phyloP scores from a whole-genome alignment of 2,113 vertebrate genomes.

The Phyllostomus discolor region DNA sequence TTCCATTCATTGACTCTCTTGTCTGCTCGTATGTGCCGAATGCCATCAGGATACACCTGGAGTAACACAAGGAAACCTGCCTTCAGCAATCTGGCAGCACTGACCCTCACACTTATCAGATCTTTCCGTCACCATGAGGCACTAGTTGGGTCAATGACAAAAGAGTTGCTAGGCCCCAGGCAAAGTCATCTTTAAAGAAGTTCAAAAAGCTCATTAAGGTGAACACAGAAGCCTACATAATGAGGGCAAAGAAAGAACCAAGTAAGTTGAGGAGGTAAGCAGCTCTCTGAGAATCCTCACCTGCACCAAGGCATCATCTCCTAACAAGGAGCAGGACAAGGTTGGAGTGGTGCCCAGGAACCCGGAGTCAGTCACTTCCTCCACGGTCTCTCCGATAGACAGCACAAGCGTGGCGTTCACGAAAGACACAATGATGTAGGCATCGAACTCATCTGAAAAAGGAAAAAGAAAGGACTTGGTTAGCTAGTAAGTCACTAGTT shows the following conservation, averaged over 20 bases:
- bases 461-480: conserved; percentile 53
- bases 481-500: conserved; percentile 56
- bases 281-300: conserved; percentile 73
- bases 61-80: not conserved
- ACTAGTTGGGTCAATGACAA: not conserved
- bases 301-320: conserved; percentile 97
- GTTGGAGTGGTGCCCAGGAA: conserved; percentile 98
- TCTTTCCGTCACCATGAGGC: not conserved
- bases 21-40: conserved; percentile 96
- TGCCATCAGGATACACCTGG: conserved; percentile 98
- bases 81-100: not conserved
- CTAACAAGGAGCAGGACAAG: conserved; percentile 95
- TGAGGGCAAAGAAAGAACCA: not conserved
- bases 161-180: not conserved
- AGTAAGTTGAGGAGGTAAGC: not conserved
- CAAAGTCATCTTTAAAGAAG: not conserved
- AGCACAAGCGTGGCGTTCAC: conserved; percentile 97
- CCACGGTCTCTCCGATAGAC: conserved; percentile 98
- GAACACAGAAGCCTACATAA: not conserved
- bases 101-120: not conserved
- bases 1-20: conserved; percentile 99
- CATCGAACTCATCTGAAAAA: conserved; percentile 95
- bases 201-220: not conserved
- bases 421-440: conserved; percentile 99
- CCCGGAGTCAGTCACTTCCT: conserved; percentile 98